Conservation (phyloP, 2,797 vertebrate genomes). For the Labroides dimidiatus region DNA sequence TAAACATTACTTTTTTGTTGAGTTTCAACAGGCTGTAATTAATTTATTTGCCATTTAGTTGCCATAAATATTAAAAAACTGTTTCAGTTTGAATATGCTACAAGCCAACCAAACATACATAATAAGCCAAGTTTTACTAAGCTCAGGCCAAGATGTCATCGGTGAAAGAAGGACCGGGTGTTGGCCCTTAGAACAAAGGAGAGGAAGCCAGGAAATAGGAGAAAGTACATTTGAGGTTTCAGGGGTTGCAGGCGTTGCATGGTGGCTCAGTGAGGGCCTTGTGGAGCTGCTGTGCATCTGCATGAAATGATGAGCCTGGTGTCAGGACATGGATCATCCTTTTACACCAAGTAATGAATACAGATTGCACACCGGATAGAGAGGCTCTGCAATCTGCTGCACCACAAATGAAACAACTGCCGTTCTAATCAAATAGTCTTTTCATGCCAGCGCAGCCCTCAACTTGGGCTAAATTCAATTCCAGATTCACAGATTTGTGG, state of each 20-base stretch:
- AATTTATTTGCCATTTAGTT: too few relatives aligned
- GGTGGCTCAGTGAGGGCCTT: slow-evolving; percentile 67
- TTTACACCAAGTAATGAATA: slow-evolving; percentile 83
- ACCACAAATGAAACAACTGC: slow-evolving; percentile 86
- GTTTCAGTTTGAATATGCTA: background rate
- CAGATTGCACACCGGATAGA: slow-evolving; percentile 82
- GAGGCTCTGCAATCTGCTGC: slow-evolving; percentile 82
- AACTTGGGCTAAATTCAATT: slow-evolving; percentile 87
- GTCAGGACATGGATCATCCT: slow-evolving; percentile 82
- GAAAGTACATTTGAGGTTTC: slow-evolving; percentile 34
- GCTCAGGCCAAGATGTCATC: slow-evolving; percentile 2
- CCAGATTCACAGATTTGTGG: slow-evolving; percentile 81
- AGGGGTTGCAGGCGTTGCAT: slow-evolving; percentile 38
- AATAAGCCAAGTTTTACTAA: slow-evolving; percentile 1
- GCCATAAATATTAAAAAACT: too few relatives aligned
- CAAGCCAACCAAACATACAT: background rate
- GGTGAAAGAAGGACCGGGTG: background rate
- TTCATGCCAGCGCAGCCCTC: slow-evolving; percentile 85
- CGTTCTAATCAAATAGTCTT: slow-evolving; percentile 85
- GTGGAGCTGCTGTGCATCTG: slow-evolving; percentile 80
- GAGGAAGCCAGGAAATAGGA: slow-evolving; percentile 6
- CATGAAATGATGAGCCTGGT: slow-evolving; percentile 82
- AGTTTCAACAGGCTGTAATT: too few relatives aligned
- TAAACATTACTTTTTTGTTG: too few relatives aligned
- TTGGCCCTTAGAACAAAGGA: background rate